Evolutionary conservation across 2,888 invertebrate species (phyloP), one percentile per base, ranked within the genome.

Genomic region (Ectropis crepuscularia): DNA sequence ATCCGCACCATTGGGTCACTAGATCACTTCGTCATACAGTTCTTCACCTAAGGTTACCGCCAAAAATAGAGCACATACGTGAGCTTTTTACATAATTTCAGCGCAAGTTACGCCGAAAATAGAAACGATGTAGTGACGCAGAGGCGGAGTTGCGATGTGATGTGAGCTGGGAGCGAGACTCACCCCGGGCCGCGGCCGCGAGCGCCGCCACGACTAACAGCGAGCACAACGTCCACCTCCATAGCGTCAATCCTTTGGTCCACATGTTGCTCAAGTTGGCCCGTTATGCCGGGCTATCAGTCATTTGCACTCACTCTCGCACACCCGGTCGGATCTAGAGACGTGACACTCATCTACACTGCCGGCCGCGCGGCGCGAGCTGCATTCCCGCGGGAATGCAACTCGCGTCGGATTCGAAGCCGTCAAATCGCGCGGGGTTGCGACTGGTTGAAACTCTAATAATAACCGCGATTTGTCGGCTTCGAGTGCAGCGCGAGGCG

Each of bases 1-100:
- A 54, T 57, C 53, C 47, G 51, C 47, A 71, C 71, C 69, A 71
- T 82, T 87, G 76, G 88, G 85, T 87, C 83, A 87, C 77, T 83
- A 74, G 85, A 84, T 82, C 85, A 82, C 82, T 86, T 83, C 85
- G 86, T 85, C 83, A 82, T 81, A 81, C 76, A 83, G 79, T 85
- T 85, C 82, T 82, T 85, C 81, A 77, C 79, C 86, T 89, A 88
- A 90, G 89, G 91, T 88, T 92, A 90, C 84, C 75, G 85, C 90
- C 88, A 83, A 87, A 92, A 92, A 92, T 92, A 92, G 90, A 84
- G 80, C 86, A 85, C 87, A 88, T 89, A 89, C 88, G 87, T 85
- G 88, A 87, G 90, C 89, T 92, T 93, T 93, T 93, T 93, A 93
- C 93, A 93, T 93, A 93, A 93, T 93, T 93, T 93, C 90, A 91